phyloP scores from a whole-genome alignment of 2,888 invertebrate species.

The Trachelus stipa region DNA sequence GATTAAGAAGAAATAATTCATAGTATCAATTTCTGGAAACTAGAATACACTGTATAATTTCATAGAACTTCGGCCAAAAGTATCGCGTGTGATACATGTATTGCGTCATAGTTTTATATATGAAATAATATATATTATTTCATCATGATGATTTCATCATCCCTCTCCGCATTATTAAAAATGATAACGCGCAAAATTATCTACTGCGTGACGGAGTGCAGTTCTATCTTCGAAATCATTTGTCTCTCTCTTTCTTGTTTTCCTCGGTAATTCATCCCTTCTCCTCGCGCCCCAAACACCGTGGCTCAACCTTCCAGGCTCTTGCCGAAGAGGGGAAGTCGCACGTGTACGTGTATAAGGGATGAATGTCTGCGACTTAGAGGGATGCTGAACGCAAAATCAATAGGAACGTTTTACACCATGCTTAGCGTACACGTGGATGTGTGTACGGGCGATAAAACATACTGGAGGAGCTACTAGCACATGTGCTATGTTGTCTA shows the following conservation, averaged over 20 bases:
- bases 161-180: background rate
- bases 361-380: conserved; percentile 7
- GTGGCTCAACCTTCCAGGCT: background rate
- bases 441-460: background rate
- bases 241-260: background rate
- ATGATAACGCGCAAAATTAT: background rate
- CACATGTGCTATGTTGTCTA: background rate
- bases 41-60: background rate
- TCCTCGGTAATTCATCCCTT: background rate
- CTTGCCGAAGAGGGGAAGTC: background rate
- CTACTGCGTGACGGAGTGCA: background rate
- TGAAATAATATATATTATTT: background rate
- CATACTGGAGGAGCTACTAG: background rate
- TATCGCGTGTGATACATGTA: background rate
- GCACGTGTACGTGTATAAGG: background rate
- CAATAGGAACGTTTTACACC: conserved; percentile 46
- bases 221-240: background rate
- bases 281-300: background rate
- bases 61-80: background rate
- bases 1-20: background rate
- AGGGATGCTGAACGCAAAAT: conserved; percentile 58
- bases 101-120: background rate
- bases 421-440: conserved; percentile 35
- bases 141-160: background rate
- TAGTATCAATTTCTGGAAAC: background rate